Conservation (phyloP, 1,140 invertebrate genomes). For the Procambarus clarkii region DNA sequence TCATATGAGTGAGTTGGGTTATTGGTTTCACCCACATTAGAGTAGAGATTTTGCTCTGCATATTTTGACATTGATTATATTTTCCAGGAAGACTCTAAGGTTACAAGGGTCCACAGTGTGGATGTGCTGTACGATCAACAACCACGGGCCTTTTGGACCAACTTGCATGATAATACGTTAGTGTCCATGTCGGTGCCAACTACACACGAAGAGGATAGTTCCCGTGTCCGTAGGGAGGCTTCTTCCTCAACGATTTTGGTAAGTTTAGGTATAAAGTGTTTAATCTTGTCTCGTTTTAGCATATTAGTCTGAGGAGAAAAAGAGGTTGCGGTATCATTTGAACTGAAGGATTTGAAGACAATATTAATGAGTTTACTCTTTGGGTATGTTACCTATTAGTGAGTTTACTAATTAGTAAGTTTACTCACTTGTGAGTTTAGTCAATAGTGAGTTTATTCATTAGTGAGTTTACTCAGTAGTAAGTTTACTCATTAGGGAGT, state of each 20-base stretch:
- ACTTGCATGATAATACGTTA: conserved; percentile 48
- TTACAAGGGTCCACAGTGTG: conserved; percentile 42
- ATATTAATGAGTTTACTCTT: no score
- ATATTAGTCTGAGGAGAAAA: no score
- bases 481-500: no score
- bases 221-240: conserved; percentile 15
- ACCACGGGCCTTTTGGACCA: conserved; percentile 56
- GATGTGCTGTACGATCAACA: conserved; percentile 59
- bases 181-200: conserved; percentile 56
- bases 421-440: no score
- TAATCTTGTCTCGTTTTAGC: background rate
- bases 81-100: conserved; percentile 34
- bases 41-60: no score
- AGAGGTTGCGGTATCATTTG: background rate
- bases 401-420: no score
- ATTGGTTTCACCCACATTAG: no score
- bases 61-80: background rate
- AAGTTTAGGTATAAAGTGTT: conserved; percentile 13
- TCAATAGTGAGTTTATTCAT: no score
- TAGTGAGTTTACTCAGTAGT: no score
- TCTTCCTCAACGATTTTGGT: conserved; percentile 19
- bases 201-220: conserved; percentile 36
- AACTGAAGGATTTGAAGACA: conserved; percentile 76
- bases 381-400: no score
- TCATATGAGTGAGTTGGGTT: no score